Base-by-base conservation (phyloP, 2,797 vertebrate genomes). In the Enteromius argenteus region DNA sequence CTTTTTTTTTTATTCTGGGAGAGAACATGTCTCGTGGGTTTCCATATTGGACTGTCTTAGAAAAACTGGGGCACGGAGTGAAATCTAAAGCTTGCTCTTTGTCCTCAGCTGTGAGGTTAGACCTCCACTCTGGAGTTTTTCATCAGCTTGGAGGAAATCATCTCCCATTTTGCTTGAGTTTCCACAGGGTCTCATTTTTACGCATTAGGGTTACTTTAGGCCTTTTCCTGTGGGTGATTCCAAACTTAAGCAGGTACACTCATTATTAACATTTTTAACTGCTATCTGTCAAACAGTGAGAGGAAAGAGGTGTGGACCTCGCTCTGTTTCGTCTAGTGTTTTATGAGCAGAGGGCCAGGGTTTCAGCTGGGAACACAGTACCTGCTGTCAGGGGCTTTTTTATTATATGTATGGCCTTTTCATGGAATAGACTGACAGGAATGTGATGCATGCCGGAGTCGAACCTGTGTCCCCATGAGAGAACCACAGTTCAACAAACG, bases 281-380 rank as follows among this genome's bases (percentile, higher is more conserved):
- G 51, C 73, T n/a, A 75, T 87, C 58, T 66, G 84, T 83, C 85
- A 85, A 85, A 84, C 56, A 72, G 44, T 58, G n/a, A 46, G 69
- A 82, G 78, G 80, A 86, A 81, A 84, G 67, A 84, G 78, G 68
- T 72, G 74, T 82, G 74, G 83, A 53, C 56, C 49, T 56, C 30
- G 37, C 53, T 83, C 67, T 39, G 53, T 83, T 71, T 74, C 11
- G 15, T 60, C 37, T 83, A 5, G 68, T 46, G 60, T 82, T 89
- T 87, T 89, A 87, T 32, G 75, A 89, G 86, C 79, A 1, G 44
- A 81, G 67, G 46, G 81, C 62, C 81, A 42, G 0, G 23, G 15
- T 67, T 44, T 87, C 84, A 87, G 56, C 82, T 80, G 84, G 84
- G 78, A 88, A 85, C 66, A 66, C 27, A 76, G n/a, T 73, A 23